Evolutionary conservation across 2,113 vertebrate species (phyloP).

Genomic region (Sterrhoptilus dennistouni): DNA sequence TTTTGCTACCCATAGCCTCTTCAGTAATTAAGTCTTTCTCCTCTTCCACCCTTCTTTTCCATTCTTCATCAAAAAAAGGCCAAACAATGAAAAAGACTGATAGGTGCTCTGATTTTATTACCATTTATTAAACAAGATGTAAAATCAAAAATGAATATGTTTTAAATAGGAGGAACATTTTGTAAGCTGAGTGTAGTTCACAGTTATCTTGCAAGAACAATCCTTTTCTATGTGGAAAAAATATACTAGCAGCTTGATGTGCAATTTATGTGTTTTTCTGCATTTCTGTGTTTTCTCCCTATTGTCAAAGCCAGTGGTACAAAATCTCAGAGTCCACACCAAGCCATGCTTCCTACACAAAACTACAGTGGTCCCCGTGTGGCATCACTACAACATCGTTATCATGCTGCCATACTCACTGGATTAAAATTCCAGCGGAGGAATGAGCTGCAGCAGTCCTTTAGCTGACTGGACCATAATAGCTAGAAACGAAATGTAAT

Average conservation of each 20-base stretch:
- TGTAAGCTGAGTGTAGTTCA: background rate
- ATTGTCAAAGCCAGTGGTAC: background rate
- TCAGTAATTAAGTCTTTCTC: slow-evolving; percentile 32
- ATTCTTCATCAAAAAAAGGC: background rate
- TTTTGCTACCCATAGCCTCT: slow-evolving; percentile 33
- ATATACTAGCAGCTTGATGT: background rate
- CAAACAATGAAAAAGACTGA: background rate
- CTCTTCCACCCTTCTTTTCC: background rate
- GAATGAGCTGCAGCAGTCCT: background rate
- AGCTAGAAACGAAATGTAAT: background rate
- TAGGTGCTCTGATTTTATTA: background rate
- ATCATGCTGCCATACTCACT: background rate
- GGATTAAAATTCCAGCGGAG: background rate
- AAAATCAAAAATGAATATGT: background rate
- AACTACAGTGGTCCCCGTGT: background rate
- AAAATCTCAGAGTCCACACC: background rate
- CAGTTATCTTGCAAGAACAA: background rate
- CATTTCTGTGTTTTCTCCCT: background rate
- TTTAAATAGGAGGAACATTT: background rate
- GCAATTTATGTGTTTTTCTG: background rate
- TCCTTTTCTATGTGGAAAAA: background rate
- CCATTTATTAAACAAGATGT: background rate
- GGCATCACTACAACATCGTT: background rate
- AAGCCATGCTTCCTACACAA: background rate
- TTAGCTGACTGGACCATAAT: background rate